Percentiles rank a stretch among this genome's conserved stretches.
These are phyloP conservation scores for Daphoenositta chrysoptera DNA, from an alignment of 2,113 vertebrate genomes.

Conservation along the genomic window DNA sequence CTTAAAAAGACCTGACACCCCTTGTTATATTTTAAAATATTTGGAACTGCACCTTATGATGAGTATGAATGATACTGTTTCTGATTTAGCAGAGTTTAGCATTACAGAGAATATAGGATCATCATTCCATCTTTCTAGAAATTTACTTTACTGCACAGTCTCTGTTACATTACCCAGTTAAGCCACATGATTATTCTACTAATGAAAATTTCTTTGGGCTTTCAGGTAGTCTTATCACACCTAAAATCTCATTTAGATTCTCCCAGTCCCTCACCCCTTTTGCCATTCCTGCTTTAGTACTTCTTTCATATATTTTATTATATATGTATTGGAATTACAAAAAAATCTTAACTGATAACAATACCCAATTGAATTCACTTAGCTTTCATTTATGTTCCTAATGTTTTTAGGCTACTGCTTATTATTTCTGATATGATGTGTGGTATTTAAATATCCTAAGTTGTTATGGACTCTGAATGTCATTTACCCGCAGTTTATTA, in stretches of 20 bases:
- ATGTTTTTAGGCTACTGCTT: not conserved
- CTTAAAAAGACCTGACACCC: fast-evolving
- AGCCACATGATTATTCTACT: not conserved
- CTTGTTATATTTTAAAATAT: not conserved
- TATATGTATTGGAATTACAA: not conserved
- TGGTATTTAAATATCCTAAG: not conserved
- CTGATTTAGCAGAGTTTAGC: not conserved
- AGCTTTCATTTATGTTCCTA: not conserved
- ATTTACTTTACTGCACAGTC: not conserved
- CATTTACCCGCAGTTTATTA: not conserved
- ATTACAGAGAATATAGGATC: not conserved
- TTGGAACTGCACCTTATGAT: not conserved
- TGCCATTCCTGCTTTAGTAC: not conserved
- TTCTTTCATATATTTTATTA: not conserved
- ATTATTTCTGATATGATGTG: not conserved
- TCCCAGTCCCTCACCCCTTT: not conserved
- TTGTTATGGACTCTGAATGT: not conserved
- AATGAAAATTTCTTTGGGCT: not conserved
- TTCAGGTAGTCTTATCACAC: not conserved
- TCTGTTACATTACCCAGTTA: not conserved
- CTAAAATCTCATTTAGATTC: not conserved
- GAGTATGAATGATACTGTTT: not conserved
- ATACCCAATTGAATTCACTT: not conserved
- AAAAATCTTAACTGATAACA: not conserved
- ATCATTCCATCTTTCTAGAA: not conserved